Evolutionary conservation across 1,140 invertebrate species (phyloP).

Genomic region (Drosophila kohkoa): DNA sequence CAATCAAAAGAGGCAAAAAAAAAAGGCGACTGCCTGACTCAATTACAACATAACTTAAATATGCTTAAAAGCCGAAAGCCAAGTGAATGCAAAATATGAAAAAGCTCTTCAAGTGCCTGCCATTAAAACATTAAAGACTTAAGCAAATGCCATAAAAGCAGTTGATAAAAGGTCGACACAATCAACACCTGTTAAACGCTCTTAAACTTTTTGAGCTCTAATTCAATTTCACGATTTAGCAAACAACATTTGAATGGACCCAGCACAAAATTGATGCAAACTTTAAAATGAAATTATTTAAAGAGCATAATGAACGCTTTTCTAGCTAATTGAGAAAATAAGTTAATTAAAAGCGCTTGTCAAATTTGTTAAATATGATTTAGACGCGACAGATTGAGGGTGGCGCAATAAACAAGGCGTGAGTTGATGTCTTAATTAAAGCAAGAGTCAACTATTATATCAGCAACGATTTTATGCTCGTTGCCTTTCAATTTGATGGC

Average conservation of each 20-base stretch:
- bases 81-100: slow-evolving; percentile 12
- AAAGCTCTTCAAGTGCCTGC: slow-evolving; percentile 21
- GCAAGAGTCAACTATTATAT: background rate
- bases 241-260: slow-evolving; percentile 6
- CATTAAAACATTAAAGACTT: slow-evolving; percentile 67
- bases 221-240: slow-evolving; percentile 68
- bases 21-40: slow-evolving; percentile 43
- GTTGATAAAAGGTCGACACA: slow-evolving; percentile 19
- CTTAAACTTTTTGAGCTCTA: slow-evolving; percentile 34
- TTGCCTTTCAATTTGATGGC: slow-evolving; percentile 13
- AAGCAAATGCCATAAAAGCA: slow-evolving; percentile 17
- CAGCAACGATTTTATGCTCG: background rate
- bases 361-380: background rate
- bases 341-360: slow-evolving; percentile 2
- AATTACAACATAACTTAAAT: slow-evolving; percentile 49
- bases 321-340: background rate
- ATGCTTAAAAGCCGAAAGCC: slow-evolving; percentile 37
- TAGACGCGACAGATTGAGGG: background rate
- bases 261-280: slow-evolving; percentile 60
- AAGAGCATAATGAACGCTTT: background rate
- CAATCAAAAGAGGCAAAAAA: slow-evolving; percentile 54
- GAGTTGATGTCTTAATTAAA: background rate
- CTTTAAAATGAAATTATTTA: slow-evolving; percentile 62
- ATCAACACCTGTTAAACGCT: slow-evolving; percentile 58
- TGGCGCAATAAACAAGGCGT: no score